Evolutionary conservation across 2,797 vertebrate genomes (phyloP).

Genomic region (Tokudaia muenninki): DNA sequence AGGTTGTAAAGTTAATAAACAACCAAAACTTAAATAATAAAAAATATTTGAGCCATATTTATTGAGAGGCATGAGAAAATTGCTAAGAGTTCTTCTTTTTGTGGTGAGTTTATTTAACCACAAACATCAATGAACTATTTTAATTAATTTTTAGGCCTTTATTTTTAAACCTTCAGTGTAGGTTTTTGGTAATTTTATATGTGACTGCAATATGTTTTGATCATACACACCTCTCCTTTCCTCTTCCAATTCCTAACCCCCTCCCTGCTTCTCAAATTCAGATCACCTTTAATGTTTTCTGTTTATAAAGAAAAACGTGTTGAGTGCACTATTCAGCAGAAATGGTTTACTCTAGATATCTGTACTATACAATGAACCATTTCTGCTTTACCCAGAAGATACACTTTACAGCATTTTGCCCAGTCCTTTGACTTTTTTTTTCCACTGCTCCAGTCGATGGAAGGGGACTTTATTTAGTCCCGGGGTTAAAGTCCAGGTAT

Average conservation of each 20-base stretch:
- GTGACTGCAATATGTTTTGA: neutral
- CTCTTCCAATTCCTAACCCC: neutral
- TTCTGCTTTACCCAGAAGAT: neutral
- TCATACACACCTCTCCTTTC: neutral
- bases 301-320: neutral
- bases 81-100: neutral
- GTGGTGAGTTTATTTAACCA: neutral
- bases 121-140: neutral
- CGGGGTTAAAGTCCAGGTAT: too few species aligned
- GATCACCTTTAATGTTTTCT: neutral
- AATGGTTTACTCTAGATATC: too few species aligned
- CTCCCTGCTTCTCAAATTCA: fast-evolving
- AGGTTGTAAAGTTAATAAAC: neutral
- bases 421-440: neutral
- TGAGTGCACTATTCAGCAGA: too few species aligned
- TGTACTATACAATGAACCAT: too few species aligned
- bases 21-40: neutral
- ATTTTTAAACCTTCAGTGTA: neutral
- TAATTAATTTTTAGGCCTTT: neutral
- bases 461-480: too few species aligned
- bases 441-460: too few species aligned
- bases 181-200: neutral
- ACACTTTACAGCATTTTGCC: neutral
- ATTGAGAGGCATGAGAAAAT: neutral
- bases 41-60: neutral